Base-by-base conservation (phyloP, 2,797 vertebrate genomes). In the Erithacus rubecula region DNA sequence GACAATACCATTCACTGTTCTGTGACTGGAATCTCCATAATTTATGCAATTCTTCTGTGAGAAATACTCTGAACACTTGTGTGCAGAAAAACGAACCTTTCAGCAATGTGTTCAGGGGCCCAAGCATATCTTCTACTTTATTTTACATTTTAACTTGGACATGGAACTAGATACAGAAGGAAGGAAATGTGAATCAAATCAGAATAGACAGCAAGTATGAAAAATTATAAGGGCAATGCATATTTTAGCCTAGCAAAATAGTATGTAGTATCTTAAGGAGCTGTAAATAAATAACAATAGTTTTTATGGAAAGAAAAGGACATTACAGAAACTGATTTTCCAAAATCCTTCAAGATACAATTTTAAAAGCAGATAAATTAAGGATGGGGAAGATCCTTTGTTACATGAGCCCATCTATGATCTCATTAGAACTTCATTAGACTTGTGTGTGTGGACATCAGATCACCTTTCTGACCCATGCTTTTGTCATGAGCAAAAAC, bases 1-100 rank as follows among this genome's bases (percentile, higher is more conserved):
- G 90, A 98, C 96, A 97, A 96, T 85, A 86, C 56, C 84, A 62
- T 87, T 90, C 83, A 96, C 89, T 95, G 92, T 97, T 97, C 88
- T 88, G 84, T 85, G 89, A 59, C 71, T 4, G 26, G 46, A 88
- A 83, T 80, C 86, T 86, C 88, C 69, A 76, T 95, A 84, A 97
- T 85, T 95, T 96, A 96, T 95, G 88, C 92, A 87, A 55, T 91
- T 95, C 80, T 92, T 83, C 94, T 92, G 82, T 90, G 77, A 94
- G 74, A 96, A 95, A 90, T 64, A 77, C 70, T 83, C 87, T 64
- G 74, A 94, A 91, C 76, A 55, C 64, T 79, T 81, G 37, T 56
- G 36, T 87, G 85, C 36, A 87, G 70, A 92, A 95, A 96, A 93
- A 90, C 3, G 70, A 97, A 95, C 81, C 85, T 95, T 95, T 94